Conservation (phyloP, 2,113 vertebrate species). For the Cynopterus brachyotis region DNA sequence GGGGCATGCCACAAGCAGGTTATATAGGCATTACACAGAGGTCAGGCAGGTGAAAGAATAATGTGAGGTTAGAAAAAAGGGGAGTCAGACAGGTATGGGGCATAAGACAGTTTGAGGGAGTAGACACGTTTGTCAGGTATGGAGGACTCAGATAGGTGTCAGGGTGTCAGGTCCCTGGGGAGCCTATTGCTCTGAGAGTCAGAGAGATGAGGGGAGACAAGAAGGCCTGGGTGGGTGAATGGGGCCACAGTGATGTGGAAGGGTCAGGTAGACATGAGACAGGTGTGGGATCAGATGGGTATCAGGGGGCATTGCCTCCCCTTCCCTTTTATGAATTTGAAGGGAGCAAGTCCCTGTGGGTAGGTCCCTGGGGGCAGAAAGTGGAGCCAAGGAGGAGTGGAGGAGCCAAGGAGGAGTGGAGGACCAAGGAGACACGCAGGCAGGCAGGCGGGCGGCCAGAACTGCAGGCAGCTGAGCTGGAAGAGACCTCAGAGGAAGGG, state of each 20-base stretch:
- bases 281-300: neutral
- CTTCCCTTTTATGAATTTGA: neutral
- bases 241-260: neutral
- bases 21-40: neutral
- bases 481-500: slow-evolving; percentile 32
- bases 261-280: neutral
- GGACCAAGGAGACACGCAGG: neutral
- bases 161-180: neutral
- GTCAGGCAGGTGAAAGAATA: neutral
- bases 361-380: neutral
- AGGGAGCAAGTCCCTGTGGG: neutral
- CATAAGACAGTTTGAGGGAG: neutral
- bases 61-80: neutral
- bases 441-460: neutral
- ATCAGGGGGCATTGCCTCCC: neutral
- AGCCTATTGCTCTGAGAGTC: neutral
- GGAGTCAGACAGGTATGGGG: neutral
- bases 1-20: neutral
- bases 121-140: neutral
- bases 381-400: neutral
- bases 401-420: neutral
- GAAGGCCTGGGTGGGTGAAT: neutral
- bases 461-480: too few species aligned
- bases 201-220: neutral
- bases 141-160: neutral